Percentiles rank a stretch among this genome's conserved stretches.
These are phyloP conservation scores for Tragulus kanchil DNA, from an alignment of 2,113 vertebrate species.

Conservation along the genomic window DNA sequence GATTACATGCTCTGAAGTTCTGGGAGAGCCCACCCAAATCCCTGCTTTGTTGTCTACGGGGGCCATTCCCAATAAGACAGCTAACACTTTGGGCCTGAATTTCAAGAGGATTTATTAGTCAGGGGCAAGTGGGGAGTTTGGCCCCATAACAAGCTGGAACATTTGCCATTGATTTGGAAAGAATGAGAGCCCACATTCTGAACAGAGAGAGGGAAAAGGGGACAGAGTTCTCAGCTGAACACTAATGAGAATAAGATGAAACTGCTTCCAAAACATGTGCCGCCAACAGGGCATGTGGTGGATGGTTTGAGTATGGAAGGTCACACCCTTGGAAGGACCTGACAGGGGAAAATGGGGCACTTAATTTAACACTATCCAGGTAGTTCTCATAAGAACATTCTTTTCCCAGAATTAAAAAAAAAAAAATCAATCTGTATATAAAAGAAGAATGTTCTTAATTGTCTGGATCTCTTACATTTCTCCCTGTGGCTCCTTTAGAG, in stretches of 20 bases:
- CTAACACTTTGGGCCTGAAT: not conserved
- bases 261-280: slow-evolving; percentile 56
- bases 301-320: not conserved
- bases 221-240: slow-evolving; percentile 75
- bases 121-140: not conserved
- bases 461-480: not conserved
- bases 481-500: not conserved
- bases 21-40: slow-evolving; percentile 26
- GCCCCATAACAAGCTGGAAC: slow-evolving; percentile 68
- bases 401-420: not conserved
- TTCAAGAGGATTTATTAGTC: slow-evolving; percentile 65
- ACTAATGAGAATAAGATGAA: slow-evolving; percentile 66
- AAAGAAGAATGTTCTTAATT: not conserved
- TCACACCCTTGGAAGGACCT: not conserved
- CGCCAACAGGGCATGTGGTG: not conserved
- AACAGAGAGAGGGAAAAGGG: slow-evolving; percentile 68
- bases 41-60: not conserved
- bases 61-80: not conserved
- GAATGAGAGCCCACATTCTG: slow-evolving; percentile 51
- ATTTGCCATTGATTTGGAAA: slow-evolving; percentile 69
- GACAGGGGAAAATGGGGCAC: not conserved
- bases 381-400: not conserved
- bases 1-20: not conserved
- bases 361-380: not conserved
- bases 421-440: not conserved